Base-by-base conservation (phyloP, 2,113 vertebrate species). In the Upupa epops region DNA sequence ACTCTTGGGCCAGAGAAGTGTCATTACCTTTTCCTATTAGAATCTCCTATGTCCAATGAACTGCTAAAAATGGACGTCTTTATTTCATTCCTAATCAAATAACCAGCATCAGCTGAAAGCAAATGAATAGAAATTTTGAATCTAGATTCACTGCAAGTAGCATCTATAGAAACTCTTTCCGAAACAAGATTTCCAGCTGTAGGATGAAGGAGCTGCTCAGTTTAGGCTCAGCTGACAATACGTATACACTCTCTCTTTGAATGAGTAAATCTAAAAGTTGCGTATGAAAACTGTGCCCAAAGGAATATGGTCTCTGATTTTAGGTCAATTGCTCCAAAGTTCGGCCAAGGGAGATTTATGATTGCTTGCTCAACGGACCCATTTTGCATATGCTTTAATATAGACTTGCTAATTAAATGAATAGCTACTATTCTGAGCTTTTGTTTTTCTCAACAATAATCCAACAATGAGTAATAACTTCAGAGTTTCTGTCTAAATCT, bases 291-390 rank as follows among this genome's bases (percentile, higher is more conserved):
- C 40, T 46, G 3, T 84, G 70, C 77, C 82, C 54, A 86, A 78
- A 92, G 32, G 36, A 90, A 73, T 63, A 79, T 94, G 75, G 84
- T 78, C 89, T 89, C 51, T 36, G 74, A 93, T 91, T 8, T 72
- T 72, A 94, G 87, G 91, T 92, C 74, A 92, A 73, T 86, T 86
- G 46, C 73, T 89, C 70, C 80, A 78, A 93, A 91, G 71, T 79
- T 85, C 87, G 78, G 40, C 66, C 49, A 42, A 60, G 49, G 84
- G 61, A 91, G 63, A 89, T 90, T 92, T 94, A 78, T 74, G 70
- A 72, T 61, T 84, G 31, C 70, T 75, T 96, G 49, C 55, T 91
- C 54, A 90, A 76, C 68, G 55, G 36, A 78, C 31, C 3, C 61
- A 11, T 89, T 93, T 93, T 78, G 86, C 40, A 78, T 94, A 69